Percentiles rank a stretch among this genome's conserved stretches.
Conservation (phyloP, 2,888 invertebrate genomes). For the Acanthosepion esculentum region DNA sequence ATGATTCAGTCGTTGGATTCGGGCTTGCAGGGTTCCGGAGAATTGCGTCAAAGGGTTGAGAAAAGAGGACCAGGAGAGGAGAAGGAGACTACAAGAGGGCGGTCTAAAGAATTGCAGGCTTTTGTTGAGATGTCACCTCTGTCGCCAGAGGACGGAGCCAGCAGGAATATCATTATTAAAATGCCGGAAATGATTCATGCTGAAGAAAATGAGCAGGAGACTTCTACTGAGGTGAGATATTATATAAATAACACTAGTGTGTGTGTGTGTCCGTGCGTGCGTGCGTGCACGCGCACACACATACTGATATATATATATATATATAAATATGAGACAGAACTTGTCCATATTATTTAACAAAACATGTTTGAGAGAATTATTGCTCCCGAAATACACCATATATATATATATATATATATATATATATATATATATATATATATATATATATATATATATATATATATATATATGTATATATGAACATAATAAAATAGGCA, state of each 20-base stretch:
- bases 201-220: background rate
- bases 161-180: background rate
- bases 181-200: background rate
- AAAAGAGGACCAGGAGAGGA: background rate
- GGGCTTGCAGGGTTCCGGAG: background rate
- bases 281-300: too few relatives aligned
- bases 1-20: background rate
- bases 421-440: too few relatives aligned
- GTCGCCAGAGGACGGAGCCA: background rate
- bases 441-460: too few relatives aligned
- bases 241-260: background rate
- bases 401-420: too few relatives aligned
- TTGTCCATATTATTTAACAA: too few relatives aligned
- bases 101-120: background rate
- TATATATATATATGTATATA: too few relatives aligned
- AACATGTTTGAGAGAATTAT: too few relatives aligned
- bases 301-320: too few relatives aligned
- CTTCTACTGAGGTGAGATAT: background rate
- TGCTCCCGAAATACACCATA: too few relatives aligned
- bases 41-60: background rate
- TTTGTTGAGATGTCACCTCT: background rate
- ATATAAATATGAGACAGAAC: too few relatives aligned
- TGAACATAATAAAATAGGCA: too few relatives aligned
- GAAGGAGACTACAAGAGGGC: background rate
- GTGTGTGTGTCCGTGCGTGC: background rate